Conservation (phyloP, 2,888 invertebrate species). For the Frankliniella intonsa region DNA sequence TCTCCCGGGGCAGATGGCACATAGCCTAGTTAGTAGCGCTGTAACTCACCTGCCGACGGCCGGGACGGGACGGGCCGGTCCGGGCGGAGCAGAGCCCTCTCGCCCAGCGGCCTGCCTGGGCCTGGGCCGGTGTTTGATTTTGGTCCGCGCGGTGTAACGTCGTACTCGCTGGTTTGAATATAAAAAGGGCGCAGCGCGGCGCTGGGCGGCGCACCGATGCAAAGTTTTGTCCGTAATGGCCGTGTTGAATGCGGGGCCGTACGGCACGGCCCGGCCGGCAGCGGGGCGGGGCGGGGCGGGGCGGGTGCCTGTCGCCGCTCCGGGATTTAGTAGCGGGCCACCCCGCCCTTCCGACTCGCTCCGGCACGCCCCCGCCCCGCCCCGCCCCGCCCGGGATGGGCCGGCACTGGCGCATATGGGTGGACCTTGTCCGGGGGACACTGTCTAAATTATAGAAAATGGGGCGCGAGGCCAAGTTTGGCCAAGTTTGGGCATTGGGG, state of each 20-base stretch:
- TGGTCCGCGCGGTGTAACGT: not conserved
- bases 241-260: constrained; percentile 1
- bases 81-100: not conserved
- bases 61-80: not conserved
- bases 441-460: constrained; percentile 20
- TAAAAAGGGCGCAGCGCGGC: not conserved
- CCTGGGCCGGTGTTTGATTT: not conserved
- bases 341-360: not conserved
- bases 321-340: not conserved
- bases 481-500: constrained; percentile 12
- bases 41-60: not conserved
- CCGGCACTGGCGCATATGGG: not conserved
- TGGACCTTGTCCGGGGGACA: not conserved
- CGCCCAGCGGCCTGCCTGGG: not conserved
- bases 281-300: not conserved
- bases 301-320: not conserved
- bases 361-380: not conserved
- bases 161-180: constrained; percentile 16
- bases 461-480: not conserved
- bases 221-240: constrained; percentile 5
- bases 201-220: not conserved
- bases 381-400: not conserved
- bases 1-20: no score
- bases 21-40: no score
- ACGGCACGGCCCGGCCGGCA: not conserved